Evolutionary conservation across 1,140 invertebrate genomes (phyloP), one percentile per base, ranked within the genome.

Genomic region (Achroia grisella): DNA sequence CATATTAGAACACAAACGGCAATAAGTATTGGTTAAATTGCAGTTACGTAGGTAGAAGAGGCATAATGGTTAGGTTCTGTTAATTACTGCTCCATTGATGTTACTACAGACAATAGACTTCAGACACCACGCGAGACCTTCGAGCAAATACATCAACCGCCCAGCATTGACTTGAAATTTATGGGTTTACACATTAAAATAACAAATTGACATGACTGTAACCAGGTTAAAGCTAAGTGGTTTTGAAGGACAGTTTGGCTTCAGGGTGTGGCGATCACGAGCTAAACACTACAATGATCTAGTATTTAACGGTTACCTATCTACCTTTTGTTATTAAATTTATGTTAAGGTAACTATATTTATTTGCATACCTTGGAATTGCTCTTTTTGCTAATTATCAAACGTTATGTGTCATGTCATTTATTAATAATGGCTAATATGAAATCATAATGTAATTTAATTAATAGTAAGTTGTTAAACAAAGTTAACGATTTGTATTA

Each of bases 241-340:
- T 67, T 61, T 62, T 63, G 61, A 75, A 77, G 71, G 71, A 69
- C 72, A 67, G 55, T 8, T 44, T 55, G 61, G 56, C 50, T 67
- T 54, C 52, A 65, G 71, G 78, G 78, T 61, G 78, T 70, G 78
- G 67, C 75, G 59, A 56, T 76, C 75, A 82, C 77, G 77, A 78
- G 58, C 53, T 36, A 40, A 44, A 41, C 42, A 49, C 35, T 57
- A 53, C 55, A 60, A 55, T 56, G 57, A 68, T 78, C 70, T 71
- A 59, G 54, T 61, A 62, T 49, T 27, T 35, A 35, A 44, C 53
- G 52, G 61, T 69, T 73, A 56, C 52, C 57, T 52, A 57, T 41
- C 30, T 58, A 31, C 43, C 55, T 60, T 58, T 62, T 62, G 55
- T 62, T 23, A 3, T 3, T 6, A 23, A 3, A 23, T 6, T 23